Conservation (phyloP, 2,113 vertebrate genomes). For the Pagrus major region DNA sequence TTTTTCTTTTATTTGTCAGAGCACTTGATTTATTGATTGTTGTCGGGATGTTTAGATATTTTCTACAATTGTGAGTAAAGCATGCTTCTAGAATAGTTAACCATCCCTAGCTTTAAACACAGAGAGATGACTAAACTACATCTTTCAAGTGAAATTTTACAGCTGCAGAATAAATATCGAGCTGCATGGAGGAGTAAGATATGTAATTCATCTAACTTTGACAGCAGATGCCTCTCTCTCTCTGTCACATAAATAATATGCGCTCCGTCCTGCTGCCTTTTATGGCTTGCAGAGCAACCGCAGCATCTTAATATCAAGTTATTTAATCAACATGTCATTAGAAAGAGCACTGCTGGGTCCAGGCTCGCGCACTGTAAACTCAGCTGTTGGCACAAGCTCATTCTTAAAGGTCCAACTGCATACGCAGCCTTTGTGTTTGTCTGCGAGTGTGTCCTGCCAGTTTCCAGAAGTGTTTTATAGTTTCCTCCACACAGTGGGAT, state of each 20-base stretch:
- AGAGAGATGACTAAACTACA: neutral
- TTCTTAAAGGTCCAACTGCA: slow-evolving; percentile 9
- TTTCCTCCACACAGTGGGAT: slow-evolving; percentile 34
- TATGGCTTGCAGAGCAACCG: slow-evolving; percentile 59
- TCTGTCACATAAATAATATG: slow-evolving; percentile 49
- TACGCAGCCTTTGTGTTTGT: neutral
- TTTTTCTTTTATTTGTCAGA: too few relatives aligned
- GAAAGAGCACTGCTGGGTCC: slow-evolving; percentile 39
- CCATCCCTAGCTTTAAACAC: too few relatives aligned
- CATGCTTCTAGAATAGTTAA: too few relatives aligned
- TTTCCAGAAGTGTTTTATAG: slow-evolving; percentile 50
- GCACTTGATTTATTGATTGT: too few relatives aligned
- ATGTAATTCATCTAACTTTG: slow-evolving; percentile 26
- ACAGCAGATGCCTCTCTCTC: slow-evolving; percentile 35
- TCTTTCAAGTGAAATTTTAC: neutral
- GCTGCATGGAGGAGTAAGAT: slow-evolving; percentile 9
- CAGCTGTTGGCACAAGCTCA: slow-evolving; percentile 51
- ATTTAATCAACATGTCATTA: slow-evolving; percentile 79
- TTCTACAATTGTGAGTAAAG: too few relatives aligned
- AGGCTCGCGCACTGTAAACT: slow-evolving; percentile 57
- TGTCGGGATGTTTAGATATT: too few relatives aligned
- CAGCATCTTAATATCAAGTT: slow-evolving; percentile 64
- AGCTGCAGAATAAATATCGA: slow-evolving; percentile 48
- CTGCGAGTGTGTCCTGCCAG: slow-evolving; percentile 32
- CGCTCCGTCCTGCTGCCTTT: slow-evolving; percentile 61